Percentiles rank a stretch among this genome's conserved stretches.
These are phyloP conservation scores for Hirtodrosophila alboralis DNA, from an alignment of 2,888 invertebrate species.

Conservation along the genomic window DNA sequence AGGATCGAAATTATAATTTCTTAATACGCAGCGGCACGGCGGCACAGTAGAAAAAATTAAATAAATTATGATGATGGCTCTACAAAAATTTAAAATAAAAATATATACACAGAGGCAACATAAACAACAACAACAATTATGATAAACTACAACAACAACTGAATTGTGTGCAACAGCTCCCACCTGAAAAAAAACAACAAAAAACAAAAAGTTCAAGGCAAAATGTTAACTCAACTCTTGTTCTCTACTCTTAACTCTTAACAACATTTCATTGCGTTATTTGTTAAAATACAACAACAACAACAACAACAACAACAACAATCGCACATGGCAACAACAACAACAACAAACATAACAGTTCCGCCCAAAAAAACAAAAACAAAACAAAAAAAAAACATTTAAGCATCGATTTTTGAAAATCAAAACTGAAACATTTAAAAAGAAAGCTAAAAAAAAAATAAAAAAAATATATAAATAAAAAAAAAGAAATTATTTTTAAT, in stretches of 20 bases:
- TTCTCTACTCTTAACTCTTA: constrained; percentile 23
- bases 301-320: constrained; percentile 42
- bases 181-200: constrained; percentile 48
- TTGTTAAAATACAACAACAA: constrained; percentile 12
- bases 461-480: constrained; percentile 22
- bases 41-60: too few species aligned
- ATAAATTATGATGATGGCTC: too few species aligned
- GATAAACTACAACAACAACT: constrained; percentile 50
- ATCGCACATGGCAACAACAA: constrained; percentile 45
- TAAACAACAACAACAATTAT: constrained; percentile 23
- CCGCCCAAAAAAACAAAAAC: too few species aligned
- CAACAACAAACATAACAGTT: constrained; percentile 60
- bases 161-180: constrained; percentile 77
- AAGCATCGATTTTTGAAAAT: constrained; percentile 76
- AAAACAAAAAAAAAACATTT: too few species aligned
- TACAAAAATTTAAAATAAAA: too few species aligned
- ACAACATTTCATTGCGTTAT: too few species aligned
- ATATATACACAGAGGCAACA: constrained; percentile 4
- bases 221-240: constrained; percentile 25
- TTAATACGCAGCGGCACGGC: constrained; percentile 69
- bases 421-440: constrained; percentile 30
- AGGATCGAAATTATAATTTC: constrained; percentile 71
- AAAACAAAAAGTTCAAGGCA: constrained; percentile 26
- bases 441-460: constrained; percentile 7
- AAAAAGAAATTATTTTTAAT: constrained; percentile 54